Evolutionary conservation across 1,140 invertebrate genomes (phyloP).

Genomic region (Drosophila punjabiensis): DNA sequence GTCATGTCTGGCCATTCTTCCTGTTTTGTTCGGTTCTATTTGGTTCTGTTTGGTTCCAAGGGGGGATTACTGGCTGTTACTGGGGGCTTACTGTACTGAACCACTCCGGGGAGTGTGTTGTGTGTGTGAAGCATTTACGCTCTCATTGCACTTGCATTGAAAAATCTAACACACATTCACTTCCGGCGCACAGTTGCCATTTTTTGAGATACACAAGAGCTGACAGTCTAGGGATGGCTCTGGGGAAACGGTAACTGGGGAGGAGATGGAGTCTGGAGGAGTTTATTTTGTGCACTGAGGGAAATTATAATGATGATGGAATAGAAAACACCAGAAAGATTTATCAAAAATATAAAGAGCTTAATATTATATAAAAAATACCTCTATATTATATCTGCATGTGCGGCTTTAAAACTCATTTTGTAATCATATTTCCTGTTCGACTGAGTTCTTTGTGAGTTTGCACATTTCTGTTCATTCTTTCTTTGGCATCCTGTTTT

Average conservation of each 20-base stretch:
- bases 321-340: not conserved
- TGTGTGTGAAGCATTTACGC: constrained; percentile 37
- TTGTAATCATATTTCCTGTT: not conserved
- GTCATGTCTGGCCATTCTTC: constrained; percentile 47
- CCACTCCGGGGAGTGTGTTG: constrained; percentile 5
- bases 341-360: no score
- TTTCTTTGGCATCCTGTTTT: not conserved
- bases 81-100: constrained; percentile 17
- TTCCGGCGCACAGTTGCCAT: constrained; percentile 46
- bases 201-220: constrained; percentile 46
- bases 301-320: not conserved
- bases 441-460: no score
- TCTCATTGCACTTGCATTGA: constrained; percentile 70
- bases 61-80: constrained; percentile 21
- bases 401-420: not conserved
- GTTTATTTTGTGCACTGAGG: constrained; percentile 19
- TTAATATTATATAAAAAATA: no score
- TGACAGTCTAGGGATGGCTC: constrained; percentile 23
- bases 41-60: not conserved
- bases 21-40: constrained; percentile 7
- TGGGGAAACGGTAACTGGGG: constrained; percentile 20
- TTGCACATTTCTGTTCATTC: not conserved
- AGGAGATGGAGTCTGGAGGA: constrained; percentile 3
- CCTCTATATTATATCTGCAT: not conserved
- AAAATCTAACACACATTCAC: constrained; percentile 53